Evolutionary conservation across 30 jellyfish, hydroid and myxozoan genomes (phyloP).

Genomic region (Aurelia aurita): DNA sequence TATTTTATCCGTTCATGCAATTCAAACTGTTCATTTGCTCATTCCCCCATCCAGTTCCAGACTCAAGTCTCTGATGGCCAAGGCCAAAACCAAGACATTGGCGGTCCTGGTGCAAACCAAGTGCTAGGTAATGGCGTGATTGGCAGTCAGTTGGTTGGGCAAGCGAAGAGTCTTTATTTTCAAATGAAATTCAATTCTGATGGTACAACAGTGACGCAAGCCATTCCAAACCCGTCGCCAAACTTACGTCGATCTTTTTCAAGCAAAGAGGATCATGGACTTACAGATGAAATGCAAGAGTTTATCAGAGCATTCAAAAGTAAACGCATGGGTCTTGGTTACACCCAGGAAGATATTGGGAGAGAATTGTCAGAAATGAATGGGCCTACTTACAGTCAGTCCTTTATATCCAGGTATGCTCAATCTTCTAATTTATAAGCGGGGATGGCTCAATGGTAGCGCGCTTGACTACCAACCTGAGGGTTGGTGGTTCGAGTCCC

Average conservation of each 20-base stretch:
- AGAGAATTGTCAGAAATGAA: slow-evolving; percentile 95
- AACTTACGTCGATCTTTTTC: slow-evolving; percentile 62
- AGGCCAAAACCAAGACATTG: slow-evolving; percentile 15
- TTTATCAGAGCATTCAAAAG: slow-evolving; percentile 87
- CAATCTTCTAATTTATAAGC: too few relatives aligned
- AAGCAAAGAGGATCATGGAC: slow-evolving; percentile 84
- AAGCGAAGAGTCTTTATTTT: slow-evolving; percentile 59
- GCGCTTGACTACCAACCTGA: too few relatives aligned
- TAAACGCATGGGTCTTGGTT: slow-evolving; percentile 89
- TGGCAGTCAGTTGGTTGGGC: slow-evolving; percentile 46
- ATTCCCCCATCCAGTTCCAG: slow-evolving; percentile 19
- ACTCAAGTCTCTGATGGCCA: slow-evolving; percentile 18
- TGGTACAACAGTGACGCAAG: slow-evolving; percentile 77
- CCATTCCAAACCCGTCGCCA: slow-evolving; percentile 54
- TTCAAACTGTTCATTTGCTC: not conserved
- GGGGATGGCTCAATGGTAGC: not conserved
- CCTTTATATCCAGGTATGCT: slow-evolving; percentile 91
- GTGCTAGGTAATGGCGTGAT: slow-evolving; percentile 47
- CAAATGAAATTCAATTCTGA: slow-evolving; percentile 67
- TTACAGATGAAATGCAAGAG: slow-evolving; percentile 88
- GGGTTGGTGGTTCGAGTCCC: too few relatives aligned
- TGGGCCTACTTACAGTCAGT: slow-evolving; percentile 99
- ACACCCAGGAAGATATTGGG: slow-evolving; percentile 98
- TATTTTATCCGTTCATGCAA: too few relatives aligned
- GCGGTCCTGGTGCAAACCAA: slow-evolving; percentile 15